A percentile compares a stretch with the other conserved stretches of the same genome.
Conservation (phyloP, 1,140 invertebrate species). For the Kradibia gibbosae region DNA sequence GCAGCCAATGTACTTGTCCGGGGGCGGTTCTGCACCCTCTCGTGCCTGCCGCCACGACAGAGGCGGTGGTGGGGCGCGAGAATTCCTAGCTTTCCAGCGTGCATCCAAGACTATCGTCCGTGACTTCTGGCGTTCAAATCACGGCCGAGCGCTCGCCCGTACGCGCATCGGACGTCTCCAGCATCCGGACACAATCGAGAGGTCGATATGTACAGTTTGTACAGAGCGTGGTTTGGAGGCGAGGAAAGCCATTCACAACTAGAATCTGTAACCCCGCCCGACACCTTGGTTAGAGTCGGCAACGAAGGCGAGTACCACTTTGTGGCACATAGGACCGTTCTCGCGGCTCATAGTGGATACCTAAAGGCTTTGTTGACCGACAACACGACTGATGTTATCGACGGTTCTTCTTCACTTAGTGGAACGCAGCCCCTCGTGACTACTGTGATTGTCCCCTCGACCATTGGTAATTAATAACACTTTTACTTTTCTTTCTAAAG, state of each 20-base stretch:
- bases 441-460: constrained; percentile 66
- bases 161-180: background rate
- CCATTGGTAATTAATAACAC: constrained; percentile 64
- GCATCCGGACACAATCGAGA: background rate
- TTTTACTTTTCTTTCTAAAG: background rate
- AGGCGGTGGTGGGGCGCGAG: constrained; percentile 49
- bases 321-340: constrained; percentile 78
- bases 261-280: constrained; percentile 73
- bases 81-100: constrained; percentile 13
- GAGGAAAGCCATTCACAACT: constrained; percentile 61
- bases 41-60: constrained; percentile 46
- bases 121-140: constrained; percentile 70
- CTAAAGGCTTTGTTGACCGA: constrained; percentile 63
- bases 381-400: constrained; percentile 60
- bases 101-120: background rate
- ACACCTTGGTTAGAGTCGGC: constrained; percentile 78
- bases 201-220: constrained; percentile 72
- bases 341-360: constrained; percentile 83
- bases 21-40: constrained; percentile 64
- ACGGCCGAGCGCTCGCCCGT: constrained; percentile 57
- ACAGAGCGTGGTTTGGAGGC: constrained; percentile 78
- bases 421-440: constrained; percentile 54
- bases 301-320: constrained; percentile 77
- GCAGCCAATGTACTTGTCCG: constrained; percentile 66
- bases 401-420: constrained; percentile 46